These are phyloP conservation scores for Micrasema minimum DNA, from an alignment of 1,140 invertebrate genomes.

Conservation along the genomic window DNA sequence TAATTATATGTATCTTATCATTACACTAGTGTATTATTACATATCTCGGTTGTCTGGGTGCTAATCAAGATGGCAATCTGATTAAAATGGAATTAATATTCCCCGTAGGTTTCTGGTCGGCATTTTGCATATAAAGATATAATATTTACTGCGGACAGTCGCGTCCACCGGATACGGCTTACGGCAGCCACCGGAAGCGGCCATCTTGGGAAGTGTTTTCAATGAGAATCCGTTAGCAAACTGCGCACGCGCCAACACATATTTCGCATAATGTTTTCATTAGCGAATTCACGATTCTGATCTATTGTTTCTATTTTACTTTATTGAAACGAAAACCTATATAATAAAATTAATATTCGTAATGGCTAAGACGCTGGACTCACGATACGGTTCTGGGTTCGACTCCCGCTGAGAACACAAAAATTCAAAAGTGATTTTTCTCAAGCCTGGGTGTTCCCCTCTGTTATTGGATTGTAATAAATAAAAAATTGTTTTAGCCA, in stretches of 20 bases:
- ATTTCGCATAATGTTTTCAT: slow-evolving; percentile 15
- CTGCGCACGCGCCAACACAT: slow-evolving; percentile 8
- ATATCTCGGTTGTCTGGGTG: slow-evolving; percentile 11
- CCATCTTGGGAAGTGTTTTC: slow-evolving; percentile 2
- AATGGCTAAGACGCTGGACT: too few relatives aligned
- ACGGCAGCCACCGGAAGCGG: slow-evolving; percentile 6
- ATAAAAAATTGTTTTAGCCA: too few relatives aligned
- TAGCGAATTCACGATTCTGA: slow-evolving; percentile 1
- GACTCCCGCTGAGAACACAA: too few relatives aligned
- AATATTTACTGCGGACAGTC: slow-evolving; percentile 9
- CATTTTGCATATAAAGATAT: slow-evolving; percentile 29
- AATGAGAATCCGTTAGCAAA: slow-evolving; percentile 14
- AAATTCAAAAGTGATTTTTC: too few relatives aligned
- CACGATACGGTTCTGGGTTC: too few relatives aligned
- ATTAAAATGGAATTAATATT: slow-evolving; percentile 17
- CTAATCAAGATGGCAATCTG: slow-evolving; percentile 11
- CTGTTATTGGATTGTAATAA: too few relatives aligned
- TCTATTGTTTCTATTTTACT: too few relatives aligned
- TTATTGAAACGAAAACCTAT: too few relatives aligned
- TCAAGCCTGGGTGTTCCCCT: too few relatives aligned
- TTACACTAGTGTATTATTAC: too few relatives aligned
- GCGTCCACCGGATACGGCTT: slow-evolving; percentile 23
- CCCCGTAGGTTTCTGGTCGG: neutral
- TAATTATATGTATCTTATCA: too few relatives aligned
- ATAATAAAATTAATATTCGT: too few relatives aligned